Conservation (phyloP, 2,113 vertebrate genomes). For the Bubo bubo region DNA sequence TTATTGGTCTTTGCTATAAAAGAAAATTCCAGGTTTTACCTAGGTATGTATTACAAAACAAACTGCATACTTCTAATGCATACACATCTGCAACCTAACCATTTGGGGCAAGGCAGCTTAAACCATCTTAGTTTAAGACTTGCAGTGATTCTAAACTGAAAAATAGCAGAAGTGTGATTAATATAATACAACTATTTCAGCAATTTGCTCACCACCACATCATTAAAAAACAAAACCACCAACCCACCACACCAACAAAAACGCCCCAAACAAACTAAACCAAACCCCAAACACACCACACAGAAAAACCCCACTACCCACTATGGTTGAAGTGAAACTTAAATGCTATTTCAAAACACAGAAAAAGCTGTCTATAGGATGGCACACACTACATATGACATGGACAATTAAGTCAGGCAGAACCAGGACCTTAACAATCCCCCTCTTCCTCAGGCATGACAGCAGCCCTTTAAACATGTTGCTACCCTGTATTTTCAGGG, state of each 20-base stretch:
- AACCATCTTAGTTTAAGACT: neutral
- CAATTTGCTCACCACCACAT: neutral
- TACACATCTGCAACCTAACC: neutral
- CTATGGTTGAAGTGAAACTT: accelerated
- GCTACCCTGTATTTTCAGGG: neutral
- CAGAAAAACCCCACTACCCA: neutral
- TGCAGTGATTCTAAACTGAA: neutral
- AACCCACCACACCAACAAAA: neutral
- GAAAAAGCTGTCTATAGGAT: neutral
- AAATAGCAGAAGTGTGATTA: neutral
- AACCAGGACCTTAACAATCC: neutral
- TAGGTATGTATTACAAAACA: neutral
- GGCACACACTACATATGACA: accelerated
- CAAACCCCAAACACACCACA: neutral
- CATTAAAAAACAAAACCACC: neutral
- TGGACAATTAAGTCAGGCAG: neutral
- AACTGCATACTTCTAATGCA: neutral
- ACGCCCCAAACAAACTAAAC: neutral
- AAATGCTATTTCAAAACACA: neutral
- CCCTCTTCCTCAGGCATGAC: accelerated
- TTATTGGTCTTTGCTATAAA: slow-evolving; percentile 77
- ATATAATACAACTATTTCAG: neutral
- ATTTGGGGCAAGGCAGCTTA: neutral
- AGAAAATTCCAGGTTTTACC: neutral
- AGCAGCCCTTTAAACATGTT: neutral